Evolutionary conservation across 1,140 invertebrate species (phyloP).

Genomic region (Probaryconus sp.): DNA sequence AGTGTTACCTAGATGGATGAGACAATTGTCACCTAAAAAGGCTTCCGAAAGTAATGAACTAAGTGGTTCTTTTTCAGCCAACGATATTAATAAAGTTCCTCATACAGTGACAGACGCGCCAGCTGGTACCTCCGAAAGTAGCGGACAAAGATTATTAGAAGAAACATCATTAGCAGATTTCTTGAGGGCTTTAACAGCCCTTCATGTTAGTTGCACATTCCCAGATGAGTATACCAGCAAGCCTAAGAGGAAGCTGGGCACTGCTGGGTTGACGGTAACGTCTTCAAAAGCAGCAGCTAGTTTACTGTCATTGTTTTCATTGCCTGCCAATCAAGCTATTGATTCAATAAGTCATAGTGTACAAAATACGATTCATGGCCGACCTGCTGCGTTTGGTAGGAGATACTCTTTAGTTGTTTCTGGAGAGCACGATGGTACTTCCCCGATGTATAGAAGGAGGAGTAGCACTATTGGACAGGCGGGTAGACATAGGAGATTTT

Average conservation of each 20-base stretch:
- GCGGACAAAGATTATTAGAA: constrained; percentile 83
- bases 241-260: constrained; percentile 80
- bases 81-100: constrained; percentile 64
- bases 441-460: constrained; percentile 62
- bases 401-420: constrained; percentile 67
- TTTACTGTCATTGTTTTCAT: constrained; percentile 72
- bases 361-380: constrained; percentile 64
- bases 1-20: constrained; percentile 70
- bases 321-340: constrained; percentile 46
- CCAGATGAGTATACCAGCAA: constrained; percentile 64
- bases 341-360: constrained; percentile 62
- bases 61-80: constrained; percentile 54
- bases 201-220: constrained; percentile 75
- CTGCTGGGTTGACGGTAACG: constrained; percentile 72
- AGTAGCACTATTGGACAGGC: constrained; percentile 55
- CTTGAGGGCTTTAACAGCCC: constrained; percentile 82
- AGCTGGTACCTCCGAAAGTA: constrained; percentile 51
- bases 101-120: constrained; percentile 62
- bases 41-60: constrained; percentile 32
- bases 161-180: constrained; percentile 87
- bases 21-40: constrained; percentile 70
- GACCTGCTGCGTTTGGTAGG: constrained; percentile 38
- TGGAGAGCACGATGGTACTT: constrained; percentile 58
- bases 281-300: constrained; percentile 75
- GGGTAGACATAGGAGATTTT: constrained; percentile 70